These are phyloP conservation scores for Eupeodes corollae DNA, from an alignment of 1,140 invertebrate species.

Conservation along the genomic window DNA sequence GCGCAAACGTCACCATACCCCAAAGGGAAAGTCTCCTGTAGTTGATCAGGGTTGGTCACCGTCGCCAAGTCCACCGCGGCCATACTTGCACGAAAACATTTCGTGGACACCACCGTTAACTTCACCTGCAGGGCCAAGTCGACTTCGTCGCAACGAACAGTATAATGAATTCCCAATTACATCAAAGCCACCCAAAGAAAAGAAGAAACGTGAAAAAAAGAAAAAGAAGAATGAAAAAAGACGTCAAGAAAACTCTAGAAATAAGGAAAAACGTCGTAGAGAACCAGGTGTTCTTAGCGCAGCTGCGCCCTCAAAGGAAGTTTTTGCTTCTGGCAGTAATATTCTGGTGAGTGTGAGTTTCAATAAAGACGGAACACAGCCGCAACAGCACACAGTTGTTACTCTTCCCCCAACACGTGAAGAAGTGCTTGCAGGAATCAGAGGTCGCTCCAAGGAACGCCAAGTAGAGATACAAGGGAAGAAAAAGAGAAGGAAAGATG, in stretches of 20 bases:
- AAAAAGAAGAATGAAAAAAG: slow-evolving; percentile 38
- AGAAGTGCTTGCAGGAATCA: slow-evolving; percentile 19
- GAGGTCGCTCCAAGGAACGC: slow-evolving; percentile 23
- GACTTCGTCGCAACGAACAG: not conserved
- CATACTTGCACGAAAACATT: slow-evolving; percentile 14
- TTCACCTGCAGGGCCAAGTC: slow-evolving; percentile 26
- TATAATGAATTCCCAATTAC: too few relatives aligned
- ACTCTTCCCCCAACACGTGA: slow-evolving; percentile 25
- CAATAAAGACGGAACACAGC: slow-evolving; percentile 54
- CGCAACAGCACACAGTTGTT: slow-evolving; percentile 19
- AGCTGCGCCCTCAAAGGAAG: slow-evolving; percentile 66
- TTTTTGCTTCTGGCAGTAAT: slow-evolving; percentile 83
- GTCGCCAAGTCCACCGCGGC: slow-evolving; percentile 16
- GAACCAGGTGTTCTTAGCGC: slow-evolving; percentile 41
- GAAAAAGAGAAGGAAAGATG: slow-evolving; percentile 17
- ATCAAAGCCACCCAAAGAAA: slow-evolving; percentile 11
- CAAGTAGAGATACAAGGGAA: not conserved
- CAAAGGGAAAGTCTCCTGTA: slow-evolving; percentile 13
- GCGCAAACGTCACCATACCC: slow-evolving; percentile 15
- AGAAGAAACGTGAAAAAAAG: slow-evolving; percentile 34
- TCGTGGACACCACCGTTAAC: slow-evolving; percentile 31
- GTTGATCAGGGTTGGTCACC: slow-evolving; percentile 35
- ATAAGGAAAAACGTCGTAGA: slow-evolving; percentile 49
- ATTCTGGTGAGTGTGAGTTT: slow-evolving; percentile 86
- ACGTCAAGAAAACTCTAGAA: slow-evolving; percentile 37